These are phyloP conservation scores for Sebastes dallii DNA, from an alignment of 2,797 vertebrate species.

Conservation along the genomic window DNA sequence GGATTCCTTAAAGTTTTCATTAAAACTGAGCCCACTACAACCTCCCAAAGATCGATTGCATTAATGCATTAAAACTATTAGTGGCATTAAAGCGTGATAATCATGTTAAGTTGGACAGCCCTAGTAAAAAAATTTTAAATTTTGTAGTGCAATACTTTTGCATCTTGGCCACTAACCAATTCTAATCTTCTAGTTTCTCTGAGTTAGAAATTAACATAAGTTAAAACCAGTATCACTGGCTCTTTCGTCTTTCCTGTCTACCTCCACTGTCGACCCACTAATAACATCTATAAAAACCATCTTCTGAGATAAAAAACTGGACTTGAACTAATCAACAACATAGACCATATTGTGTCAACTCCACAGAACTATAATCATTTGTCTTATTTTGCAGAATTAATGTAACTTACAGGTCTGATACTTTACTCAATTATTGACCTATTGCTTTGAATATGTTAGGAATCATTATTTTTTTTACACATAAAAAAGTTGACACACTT, in stretches of 20 bases:
- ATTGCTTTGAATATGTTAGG: background rate
- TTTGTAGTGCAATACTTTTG: background rate
- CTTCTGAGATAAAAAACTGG: background rate
- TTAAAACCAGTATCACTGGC: background rate
- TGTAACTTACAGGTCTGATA: background rate
- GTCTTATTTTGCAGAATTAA: background rate
- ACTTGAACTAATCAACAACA: background rate
- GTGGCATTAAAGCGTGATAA: background rate
- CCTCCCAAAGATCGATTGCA: no score
- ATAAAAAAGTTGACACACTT: background rate
- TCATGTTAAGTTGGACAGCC: background rate
- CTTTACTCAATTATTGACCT: background rate
- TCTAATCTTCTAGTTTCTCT: background rate
- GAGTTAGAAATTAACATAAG: background rate
- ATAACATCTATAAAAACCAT: background rate
- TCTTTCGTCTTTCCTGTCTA: background rate
- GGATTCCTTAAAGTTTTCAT: background rate
- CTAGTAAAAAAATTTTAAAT: background rate
- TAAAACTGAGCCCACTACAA: background rate
- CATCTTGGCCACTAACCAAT: background rate
- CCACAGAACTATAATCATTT: background rate
- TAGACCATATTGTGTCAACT: background rate
- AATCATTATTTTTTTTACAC: background rate
- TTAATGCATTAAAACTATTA: no score
- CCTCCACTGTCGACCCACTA: background rate